phyloP scores from a whole-genome alignment of 2,113 vertebrate species.

The Pogonocichla stellata region DNA sequence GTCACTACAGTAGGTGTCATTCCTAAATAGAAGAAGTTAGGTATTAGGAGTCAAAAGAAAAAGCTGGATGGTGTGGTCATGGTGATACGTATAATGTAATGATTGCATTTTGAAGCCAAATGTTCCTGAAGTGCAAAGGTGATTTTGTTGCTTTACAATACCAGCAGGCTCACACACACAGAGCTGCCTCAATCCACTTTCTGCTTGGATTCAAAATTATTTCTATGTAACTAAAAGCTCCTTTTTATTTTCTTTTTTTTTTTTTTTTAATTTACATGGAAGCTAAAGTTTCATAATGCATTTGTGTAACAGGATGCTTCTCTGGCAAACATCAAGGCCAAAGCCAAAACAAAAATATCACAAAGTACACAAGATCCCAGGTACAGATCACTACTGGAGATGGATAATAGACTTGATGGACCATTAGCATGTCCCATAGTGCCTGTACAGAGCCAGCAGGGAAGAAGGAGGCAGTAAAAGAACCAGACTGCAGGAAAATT shows the following conservation, averaged over 20 bases:
- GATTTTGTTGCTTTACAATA: background rate
- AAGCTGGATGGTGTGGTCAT: background rate
- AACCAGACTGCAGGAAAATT: background rate
- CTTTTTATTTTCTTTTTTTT: background rate
- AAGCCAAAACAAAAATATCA: background rate
- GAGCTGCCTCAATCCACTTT: background rate
- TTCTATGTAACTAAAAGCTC: background rate
- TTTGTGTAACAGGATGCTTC: background rate
- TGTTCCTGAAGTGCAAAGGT: background rate
- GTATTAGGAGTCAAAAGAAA: background rate
- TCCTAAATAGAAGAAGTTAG: background rate
- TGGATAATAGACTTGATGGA: background rate
- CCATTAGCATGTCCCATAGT: background rate
- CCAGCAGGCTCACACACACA: accelerated
- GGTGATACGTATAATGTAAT: background rate
- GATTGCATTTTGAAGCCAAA: background rate
- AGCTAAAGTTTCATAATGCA: background rate
- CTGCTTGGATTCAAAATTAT: background rate
- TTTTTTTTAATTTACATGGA: background rate
- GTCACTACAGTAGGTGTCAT: background rate
- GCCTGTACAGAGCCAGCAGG: background rate
- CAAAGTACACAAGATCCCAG: background rate
- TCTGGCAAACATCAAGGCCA: background rate
- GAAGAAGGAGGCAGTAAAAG: background rate
- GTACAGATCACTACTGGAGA: background rate